Conservation (phyloP, 2,113 vertebrate genomes). For the Motacilla tschutschensis region DNA sequence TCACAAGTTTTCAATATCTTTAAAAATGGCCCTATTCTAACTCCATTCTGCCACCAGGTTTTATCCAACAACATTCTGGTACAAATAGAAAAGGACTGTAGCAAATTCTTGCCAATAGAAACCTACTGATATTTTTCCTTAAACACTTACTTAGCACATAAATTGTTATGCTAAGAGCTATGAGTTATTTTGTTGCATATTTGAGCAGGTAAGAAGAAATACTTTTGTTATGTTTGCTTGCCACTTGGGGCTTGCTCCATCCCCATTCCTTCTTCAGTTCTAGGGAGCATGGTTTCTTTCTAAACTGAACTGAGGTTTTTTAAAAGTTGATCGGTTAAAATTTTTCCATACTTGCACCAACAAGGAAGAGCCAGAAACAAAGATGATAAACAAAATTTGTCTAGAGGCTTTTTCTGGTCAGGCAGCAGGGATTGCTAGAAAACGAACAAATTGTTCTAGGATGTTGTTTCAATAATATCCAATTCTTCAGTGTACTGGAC, state of each 20-base stretch:
- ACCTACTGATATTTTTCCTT: background rate
- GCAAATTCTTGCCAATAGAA: background rate
- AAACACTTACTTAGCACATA: background rate
- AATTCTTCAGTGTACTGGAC: background rate
- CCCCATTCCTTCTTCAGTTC: background rate
- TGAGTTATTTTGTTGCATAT: background rate
- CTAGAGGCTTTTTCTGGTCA: background rate
- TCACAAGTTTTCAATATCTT: background rate
- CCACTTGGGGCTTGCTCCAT: background rate
- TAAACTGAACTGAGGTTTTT: background rate
- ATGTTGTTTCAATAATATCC: background rate
- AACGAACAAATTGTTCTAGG: background rate
- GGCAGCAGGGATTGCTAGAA: background rate
- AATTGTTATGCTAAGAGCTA: background rate
- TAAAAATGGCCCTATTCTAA: background rate
- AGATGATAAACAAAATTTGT: background rate
- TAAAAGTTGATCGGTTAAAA: background rate
- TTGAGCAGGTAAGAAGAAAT: background rate
- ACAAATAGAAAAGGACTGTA: background rate
- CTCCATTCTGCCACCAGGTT: background rate
- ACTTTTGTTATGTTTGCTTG: background rate
- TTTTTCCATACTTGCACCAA: background rate
- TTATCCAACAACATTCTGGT: background rate
- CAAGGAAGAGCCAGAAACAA: background rate
- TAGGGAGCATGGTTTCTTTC: background rate